A percentile compares a stretch with the other conserved stretches of the same genome.
phyloP scores from a whole-genome alignment of 2,888 invertebrate species.

The Unio delphinus region DNA sequence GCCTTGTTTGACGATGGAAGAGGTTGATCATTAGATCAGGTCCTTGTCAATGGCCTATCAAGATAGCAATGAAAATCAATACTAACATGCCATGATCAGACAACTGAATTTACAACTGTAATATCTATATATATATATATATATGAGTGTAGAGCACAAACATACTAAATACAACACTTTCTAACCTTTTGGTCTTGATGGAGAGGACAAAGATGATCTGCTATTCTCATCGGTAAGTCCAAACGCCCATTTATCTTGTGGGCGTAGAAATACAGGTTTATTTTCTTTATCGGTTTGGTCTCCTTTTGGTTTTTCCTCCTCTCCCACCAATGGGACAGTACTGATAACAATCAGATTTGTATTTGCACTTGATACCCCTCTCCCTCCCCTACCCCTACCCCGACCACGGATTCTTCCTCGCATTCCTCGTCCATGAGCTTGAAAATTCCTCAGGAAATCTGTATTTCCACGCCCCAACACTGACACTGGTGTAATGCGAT shows the following conservation, averaged over 20 bases:
- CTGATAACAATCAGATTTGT: slow-evolving; percentile 48
- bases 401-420: slow-evolving; percentile 6
- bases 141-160: no score
- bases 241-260: slow-evolving; percentile 59
- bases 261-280: slow-evolving; percentile 43
- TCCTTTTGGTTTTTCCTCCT: slow-evolving; percentile 6
- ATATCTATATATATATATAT: no score
- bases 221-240: slow-evolving; percentile 37
- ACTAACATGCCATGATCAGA: no score
- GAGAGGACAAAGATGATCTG: slow-evolving; percentile 15
- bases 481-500: no score
- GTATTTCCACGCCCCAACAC: no score
- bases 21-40: no score
- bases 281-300: slow-evolving; percentile 9
- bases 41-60: no score
- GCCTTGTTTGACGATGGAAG: no score
- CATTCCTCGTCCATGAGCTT: neutral
- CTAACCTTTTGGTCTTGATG: slow-evolving; percentile 43
- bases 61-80: no score
- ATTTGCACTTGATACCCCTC: neutral
- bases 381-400: slow-evolving; percentile 15
- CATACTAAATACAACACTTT: no score
- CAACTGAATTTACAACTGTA: no score
- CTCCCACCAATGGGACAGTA: slow-evolving; percentile 30
- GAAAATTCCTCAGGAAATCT: no score